Conservation (phyloP, 2,797 vertebrate genomes). For the Pseudochaenichthys georgianus region DNA sequence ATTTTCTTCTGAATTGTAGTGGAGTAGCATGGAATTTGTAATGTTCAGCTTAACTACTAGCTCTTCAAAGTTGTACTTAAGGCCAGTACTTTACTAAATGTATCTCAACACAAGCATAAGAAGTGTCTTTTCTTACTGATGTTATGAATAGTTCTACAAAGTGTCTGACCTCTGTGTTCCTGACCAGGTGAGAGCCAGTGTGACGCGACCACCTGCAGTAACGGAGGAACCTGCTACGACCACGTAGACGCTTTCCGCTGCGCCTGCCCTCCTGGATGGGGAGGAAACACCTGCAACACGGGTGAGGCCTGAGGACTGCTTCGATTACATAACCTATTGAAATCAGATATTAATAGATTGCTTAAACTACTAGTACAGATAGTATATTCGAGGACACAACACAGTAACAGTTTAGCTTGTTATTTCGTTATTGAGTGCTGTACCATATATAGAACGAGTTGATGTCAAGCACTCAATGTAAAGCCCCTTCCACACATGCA, state of each 20-base stretch:
- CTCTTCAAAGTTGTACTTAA: too few relatives aligned
- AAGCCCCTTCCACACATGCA: too few relatives aligned
- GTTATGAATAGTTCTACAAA: background rate
- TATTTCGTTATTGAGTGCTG: background rate
- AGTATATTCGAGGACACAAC: too few relatives aligned
- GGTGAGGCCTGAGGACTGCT: slow-evolving; percentile 79
- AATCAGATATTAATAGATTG: background rate
- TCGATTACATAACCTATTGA: background rate
- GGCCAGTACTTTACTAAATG: too few relatives aligned
- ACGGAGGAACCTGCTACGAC: slow-evolving; percentile 96
- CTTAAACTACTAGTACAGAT: background rate
- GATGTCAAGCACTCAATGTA: background rate
- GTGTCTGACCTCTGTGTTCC: slow-evolving; percentile 13
- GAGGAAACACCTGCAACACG: slow-evolving; percentile 92
- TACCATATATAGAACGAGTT: background rate
- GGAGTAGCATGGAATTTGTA: too few relatives aligned
- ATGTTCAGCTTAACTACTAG: too few relatives aligned
- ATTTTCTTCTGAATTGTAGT: too few relatives aligned
- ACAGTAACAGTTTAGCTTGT: background rate
- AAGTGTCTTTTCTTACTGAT: rapidly evolving
- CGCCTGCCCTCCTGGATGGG: slow-evolving; percentile 92
- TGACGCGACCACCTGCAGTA: slow-evolving; percentile 93
- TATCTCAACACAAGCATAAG: too few relatives aligned
- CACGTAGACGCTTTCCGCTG: slow-evolving; percentile 93
- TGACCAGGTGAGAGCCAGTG: slow-evolving; percentile 92